Evolutionary conservation across 2,113 vertebrate genomes (phyloP), one percentile per base, ranked within the genome.

Genomic region (Eira barbara): DNA sequence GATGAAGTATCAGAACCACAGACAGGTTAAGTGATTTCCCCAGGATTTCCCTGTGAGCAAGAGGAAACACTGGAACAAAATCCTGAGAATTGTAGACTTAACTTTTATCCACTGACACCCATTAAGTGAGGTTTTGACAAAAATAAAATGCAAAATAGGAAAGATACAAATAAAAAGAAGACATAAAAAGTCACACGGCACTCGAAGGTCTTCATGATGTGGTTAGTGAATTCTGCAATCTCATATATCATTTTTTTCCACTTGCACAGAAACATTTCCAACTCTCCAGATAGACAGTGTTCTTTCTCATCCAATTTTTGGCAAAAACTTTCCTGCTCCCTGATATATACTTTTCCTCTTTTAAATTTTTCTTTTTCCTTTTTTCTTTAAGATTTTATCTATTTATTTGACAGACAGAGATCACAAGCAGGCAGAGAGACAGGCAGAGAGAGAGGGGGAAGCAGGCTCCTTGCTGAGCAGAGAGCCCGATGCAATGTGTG

Each of bases 201-300:
- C 6, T 65, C 25, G 34, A 59, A 57, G 61, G 4, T 0, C 3
- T 52, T 31, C 3, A 14, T 89, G 84, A 55, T 49, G 20, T 45
- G 7, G 3, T 7, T 23, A 59, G 3, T n/a, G 55, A 34, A 21
- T 23, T 27, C 2, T 13, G 1, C 3, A 55, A 20, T 2, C 5
- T 47, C 0, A 1, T 23, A 4, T 49, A 63, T 76, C 3, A 63
- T 29, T 83, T 7, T 36, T 1, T 39, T 36, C 27, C 36, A 12
- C 18, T 34, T 34, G 13, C 3, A 45, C 4, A 25, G 9, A 49
- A 29, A 59, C 47, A 7, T 47, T 36, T 36, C 10, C 6, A 59
- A 15, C 2, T 63, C 4, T 21, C 8, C 10, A 65, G 13, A 63
- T 8, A 10, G 6, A 31, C 6, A 49, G 14, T 84, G 1, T 6